A percentile compares a stretch with the other conserved stretches of the same genome.
Evolutionary conservation across 2,888 invertebrate species (phyloP).

Genomic region (Hydropsyche betteni): DNA sequence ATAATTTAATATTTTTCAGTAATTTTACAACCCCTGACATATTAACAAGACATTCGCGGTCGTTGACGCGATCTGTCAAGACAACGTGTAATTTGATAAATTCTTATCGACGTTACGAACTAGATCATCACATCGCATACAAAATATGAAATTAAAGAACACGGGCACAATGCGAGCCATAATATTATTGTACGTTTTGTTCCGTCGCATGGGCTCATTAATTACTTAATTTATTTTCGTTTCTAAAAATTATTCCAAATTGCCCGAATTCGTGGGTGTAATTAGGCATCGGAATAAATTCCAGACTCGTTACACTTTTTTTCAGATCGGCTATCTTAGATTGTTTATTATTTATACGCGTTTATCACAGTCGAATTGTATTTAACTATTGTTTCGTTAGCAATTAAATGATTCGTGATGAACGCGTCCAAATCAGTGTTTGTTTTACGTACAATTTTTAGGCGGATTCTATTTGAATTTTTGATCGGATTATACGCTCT

Average conservation of each 20-base stretch:
- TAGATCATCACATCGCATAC: too few relatives aligned
- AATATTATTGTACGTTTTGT: conserved; percentile 23
- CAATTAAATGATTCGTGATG: conserved; percentile 19
- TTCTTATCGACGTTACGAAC: conserved; percentile 17
- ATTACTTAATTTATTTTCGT: conserved; percentile 33
- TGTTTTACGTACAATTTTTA: too few relatives aligned
- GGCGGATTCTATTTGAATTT: not conserved
- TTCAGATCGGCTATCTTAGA: too few relatives aligned
- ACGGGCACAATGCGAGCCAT: not conserved
- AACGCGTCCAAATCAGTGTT: too few relatives aligned
- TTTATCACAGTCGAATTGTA: not conserved
- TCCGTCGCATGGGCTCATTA: conserved; percentile 32
- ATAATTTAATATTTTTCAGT: too few relatives aligned
- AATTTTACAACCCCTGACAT: too few relatives aligned
- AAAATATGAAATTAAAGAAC: too few relatives aligned
- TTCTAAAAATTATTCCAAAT: too few relatives aligned
- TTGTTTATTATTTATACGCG: conserved; percentile 2
- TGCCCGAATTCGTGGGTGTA: not conserved
- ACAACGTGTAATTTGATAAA: conserved; percentile 36
- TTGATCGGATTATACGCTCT: conserved; percentile 6
- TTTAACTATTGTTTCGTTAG: conserved; percentile 20
- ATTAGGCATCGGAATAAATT: conserved; percentile 5
- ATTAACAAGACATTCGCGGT: not conserved
- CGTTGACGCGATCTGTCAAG: conserved; percentile 4
- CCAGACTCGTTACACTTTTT: conserved; percentile 1